Evolutionary conservation across 1,140 invertebrate genomes (phyloP).

Genomic region (Apis dorsata): DNA sequence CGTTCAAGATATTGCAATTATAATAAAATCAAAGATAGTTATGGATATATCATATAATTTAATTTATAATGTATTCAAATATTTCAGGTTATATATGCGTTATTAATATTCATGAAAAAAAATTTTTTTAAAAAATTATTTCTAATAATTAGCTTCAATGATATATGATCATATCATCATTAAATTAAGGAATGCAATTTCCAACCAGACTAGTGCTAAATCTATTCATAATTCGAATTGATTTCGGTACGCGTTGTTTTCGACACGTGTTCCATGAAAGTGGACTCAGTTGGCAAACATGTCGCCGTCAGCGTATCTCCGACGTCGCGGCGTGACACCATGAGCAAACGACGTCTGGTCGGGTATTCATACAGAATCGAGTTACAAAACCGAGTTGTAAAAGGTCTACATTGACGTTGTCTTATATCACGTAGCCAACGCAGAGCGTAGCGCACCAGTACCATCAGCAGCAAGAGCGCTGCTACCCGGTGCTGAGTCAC

Average conservation of each 20-base stretch:
- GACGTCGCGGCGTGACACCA: slow-evolving; percentile 19
- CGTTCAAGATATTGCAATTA: neutral
- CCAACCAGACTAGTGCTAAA: neutral
- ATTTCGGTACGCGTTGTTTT: neutral
- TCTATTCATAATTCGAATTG: neutral
- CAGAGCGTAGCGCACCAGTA: slow-evolving; percentile 17
- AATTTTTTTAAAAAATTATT: neutral
- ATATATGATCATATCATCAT: neutral
- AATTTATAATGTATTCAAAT: too few relatives aligned
- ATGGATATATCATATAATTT: too few relatives aligned
- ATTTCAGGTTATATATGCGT: neutral
- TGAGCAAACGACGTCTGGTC: slow-evolving; percentile 14
- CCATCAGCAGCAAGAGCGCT: slow-evolving; percentile 41
- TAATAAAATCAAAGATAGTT: rapidly evolving
- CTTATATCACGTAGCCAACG: slow-evolving; percentile 41
- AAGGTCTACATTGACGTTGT: slow-evolving; percentile 58
- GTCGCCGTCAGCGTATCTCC: slow-evolving; percentile 13
- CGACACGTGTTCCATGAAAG: neutral
- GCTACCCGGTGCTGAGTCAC: slow-evolving; percentile 73
- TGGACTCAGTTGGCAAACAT: slow-evolving; percentile 18
- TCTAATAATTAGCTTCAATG: too few relatives aligned
- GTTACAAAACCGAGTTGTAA: slow-evolving; percentile 73
- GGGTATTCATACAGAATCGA: slow-evolving; percentile 65
- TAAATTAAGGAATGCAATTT: neutral
- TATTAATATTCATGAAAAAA: neutral